A percentile compares a stretch with the other conserved stretches of the same genome.
phyloP scores from a whole-genome alignment of 2,113 vertebrate genomes.

The Ageneiosus marmoratus region DNA sequence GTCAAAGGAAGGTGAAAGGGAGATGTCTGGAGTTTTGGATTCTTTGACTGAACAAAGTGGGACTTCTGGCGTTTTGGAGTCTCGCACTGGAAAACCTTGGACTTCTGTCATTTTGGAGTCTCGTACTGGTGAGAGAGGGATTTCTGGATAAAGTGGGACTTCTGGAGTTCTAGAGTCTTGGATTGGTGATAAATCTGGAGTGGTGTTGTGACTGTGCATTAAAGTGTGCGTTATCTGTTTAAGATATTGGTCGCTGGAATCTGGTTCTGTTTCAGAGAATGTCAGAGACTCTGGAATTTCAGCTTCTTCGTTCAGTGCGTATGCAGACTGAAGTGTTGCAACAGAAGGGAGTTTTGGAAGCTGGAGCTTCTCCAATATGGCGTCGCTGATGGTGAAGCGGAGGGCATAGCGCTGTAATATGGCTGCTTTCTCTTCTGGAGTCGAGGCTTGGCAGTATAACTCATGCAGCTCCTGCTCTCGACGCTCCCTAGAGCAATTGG shows the following conservation, averaged over 20 bases:
- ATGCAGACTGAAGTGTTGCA: conserved; percentile 19
- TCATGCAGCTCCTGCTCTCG: conserved; percentile 88
- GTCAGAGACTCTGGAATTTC: conserved; percentile 62
- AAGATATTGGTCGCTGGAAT: conserved; percentile 58
- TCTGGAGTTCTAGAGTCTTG: conserved; percentile 10
- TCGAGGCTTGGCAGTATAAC: conserved; percentile 85
- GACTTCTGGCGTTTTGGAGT: background rate
- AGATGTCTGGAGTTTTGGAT: background rate
- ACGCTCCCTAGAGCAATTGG: conserved; percentile 73
- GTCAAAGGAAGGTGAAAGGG: background rate
- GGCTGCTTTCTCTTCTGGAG: conserved; percentile 86
- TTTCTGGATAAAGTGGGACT: background rate
- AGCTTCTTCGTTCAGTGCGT: background rate
- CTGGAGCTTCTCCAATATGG: conserved; percentile 90
- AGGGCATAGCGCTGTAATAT: conserved; percentile 94
- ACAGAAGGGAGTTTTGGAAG: conserved; percentile 79
- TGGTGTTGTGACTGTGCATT: conserved; percentile 31
- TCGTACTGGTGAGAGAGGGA: background rate
- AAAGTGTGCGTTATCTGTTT: conserved; percentile 58
- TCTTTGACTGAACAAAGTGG: background rate
- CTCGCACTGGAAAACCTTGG: background rate
- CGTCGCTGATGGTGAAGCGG: conserved; percentile 96
- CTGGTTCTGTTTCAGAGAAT: conserved; percentile 50
- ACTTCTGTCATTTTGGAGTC: background rate
- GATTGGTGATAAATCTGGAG: conserved; percentile 53